These are phyloP conservation scores for Pseudotriccus pelzelni DNA, from an alignment of 2,797 vertebrate species.

Conservation along the genomic window DNA sequence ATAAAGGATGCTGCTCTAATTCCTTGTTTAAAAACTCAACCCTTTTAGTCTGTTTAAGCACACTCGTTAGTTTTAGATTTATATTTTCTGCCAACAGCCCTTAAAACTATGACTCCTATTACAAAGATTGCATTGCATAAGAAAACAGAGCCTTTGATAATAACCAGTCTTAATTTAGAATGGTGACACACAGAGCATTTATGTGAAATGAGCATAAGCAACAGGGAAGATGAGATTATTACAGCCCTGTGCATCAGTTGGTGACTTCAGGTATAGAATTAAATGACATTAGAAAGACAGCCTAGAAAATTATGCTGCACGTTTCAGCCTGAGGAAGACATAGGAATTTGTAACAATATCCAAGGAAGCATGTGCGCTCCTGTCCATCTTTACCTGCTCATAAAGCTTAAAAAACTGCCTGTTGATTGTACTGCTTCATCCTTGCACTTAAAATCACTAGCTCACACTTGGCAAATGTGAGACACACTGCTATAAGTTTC, in stretches of 20 bases:
- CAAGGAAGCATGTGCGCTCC: background rate
- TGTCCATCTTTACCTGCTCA: background rate
- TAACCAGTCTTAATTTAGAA: background rate
- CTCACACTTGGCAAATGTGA: background rate
- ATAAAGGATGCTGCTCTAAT: background rate
- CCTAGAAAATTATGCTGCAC: background rate
- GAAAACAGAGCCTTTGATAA: background rate
- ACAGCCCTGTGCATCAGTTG: background rate
- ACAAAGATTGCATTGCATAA: background rate
- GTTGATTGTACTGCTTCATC: background rate
- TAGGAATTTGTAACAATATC: background rate
- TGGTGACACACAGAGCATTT: constrained; percentile 3
- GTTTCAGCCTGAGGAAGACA: background rate
- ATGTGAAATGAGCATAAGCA: background rate
- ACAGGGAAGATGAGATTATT: background rate
- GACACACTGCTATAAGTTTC: background rate
- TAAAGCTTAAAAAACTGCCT: background rate
- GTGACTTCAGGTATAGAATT: background rate
- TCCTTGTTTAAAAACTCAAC: background rate
- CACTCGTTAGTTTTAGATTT: background rate
- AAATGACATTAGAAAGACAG: background rate
- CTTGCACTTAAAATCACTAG: background rate
- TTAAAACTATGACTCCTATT: background rate
- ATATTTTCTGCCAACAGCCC: background rate
- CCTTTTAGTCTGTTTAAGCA: background rate